phyloP scores from a whole-genome alignment of 2,113 vertebrate genomes.

The Lagopus leucura region DNA sequence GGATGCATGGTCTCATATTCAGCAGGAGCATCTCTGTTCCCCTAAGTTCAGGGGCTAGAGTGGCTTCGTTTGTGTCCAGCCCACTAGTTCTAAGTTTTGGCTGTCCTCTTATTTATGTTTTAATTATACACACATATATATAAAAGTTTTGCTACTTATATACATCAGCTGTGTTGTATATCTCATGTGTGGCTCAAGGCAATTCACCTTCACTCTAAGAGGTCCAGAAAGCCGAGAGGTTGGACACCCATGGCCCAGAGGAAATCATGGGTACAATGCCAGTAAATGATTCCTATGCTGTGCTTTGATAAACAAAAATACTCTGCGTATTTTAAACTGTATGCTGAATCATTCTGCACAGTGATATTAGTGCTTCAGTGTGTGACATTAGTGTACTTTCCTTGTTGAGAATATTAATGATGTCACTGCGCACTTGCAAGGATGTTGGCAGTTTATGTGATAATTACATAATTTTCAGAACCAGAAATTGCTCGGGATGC shows the following conservation, averaged over 20 bases:
- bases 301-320: neutral
- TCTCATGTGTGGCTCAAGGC: neutral
- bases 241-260: neutral
- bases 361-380: neutral
- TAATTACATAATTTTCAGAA: neutral
- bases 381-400: neutral
- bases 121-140: neutral
- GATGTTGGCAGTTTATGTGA: neutral
- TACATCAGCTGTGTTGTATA: neutral
- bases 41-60: accelerated
- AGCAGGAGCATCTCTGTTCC: neutral
- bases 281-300: accelerated
- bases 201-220: neutral
- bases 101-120: neutral
- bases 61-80: neutral
- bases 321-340: neutral
- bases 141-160: neutral
- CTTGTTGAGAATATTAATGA: neutral
- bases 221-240: neutral
- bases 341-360: neutral
- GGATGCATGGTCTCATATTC: neutral
- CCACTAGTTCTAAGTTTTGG: neutral
- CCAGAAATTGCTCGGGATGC: neutral
- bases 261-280: neutral
- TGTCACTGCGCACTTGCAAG: neutral